Evolutionary conservation across 2,113 vertebrate species (phyloP), one percentile per base, ranked within the genome.

Genomic region (Amia ocellicauda): DNA sequence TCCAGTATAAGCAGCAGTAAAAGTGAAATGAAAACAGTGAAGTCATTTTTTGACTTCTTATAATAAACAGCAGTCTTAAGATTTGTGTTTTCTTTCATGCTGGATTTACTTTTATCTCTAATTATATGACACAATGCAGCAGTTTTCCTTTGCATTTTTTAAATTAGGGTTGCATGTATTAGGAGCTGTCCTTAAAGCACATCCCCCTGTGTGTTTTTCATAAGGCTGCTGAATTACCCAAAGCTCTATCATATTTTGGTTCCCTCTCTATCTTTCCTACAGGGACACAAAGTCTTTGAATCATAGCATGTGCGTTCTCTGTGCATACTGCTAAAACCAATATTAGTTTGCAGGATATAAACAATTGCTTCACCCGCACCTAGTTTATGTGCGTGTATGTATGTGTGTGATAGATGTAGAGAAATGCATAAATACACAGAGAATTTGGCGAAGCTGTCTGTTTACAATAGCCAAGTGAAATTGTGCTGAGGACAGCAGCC

Each of bases 401-500:
- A 27, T 69, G 27, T 60, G 50, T 62, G 45, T n/a, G 9, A 60
- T 22, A 29, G 10, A 9, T 7, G 51, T 40, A 69, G 74, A 71
- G 63, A 62, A 69, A 73, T 75, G 66, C 69, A 69, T 69, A 75
- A 78, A 78, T 73, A 75, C 66, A 69, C 69, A 73, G 57, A 76
- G 74, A 69, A 76, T 78, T 62, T 67, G 53, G 66, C 4, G 51
- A 20, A 23, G 23, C 20, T 22, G 23, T 11, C 51, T 77, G 69
- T 81, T 78, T 76, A 73, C 67, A 68, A 64, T 69, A 69, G 52
- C 60, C 66, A 26, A 8, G 36, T 19, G 17, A 13, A 22, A 73
- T 81, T 83, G 63, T 81, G 80, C 84, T 83, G 80, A 85, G 76
- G 77, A 83, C 74, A 76, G 81, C 83, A 78, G 56, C 50, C 62